Conservation (phyloP, 2,797 vertebrate species). For the Chelmon rostratus region DNA sequence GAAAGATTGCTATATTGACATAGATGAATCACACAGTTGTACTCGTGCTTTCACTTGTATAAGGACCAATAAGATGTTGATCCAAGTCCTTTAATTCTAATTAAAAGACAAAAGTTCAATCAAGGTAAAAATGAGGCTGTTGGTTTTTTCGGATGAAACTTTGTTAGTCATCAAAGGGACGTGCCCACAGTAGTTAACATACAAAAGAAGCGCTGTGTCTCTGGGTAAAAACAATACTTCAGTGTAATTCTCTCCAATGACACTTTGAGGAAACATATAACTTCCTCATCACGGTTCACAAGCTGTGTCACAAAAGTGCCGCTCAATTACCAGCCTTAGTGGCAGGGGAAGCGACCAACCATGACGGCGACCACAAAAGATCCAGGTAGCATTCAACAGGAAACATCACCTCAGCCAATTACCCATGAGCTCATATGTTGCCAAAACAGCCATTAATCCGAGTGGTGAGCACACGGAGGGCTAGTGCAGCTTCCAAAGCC, state of each 20-base stretch:
- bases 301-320: constrained; percentile 68
- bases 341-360: constrained; percentile 58
- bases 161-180: background rate
- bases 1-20: too few relatives aligned
- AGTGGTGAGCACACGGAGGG: constrained; percentile 72
- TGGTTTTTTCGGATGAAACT: background rate
- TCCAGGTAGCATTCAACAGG: constrained; percentile 81
- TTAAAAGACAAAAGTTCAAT: background rate
- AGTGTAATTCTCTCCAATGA: constrained; percentile 59
- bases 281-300: constrained; percentile 61
- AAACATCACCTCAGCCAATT: constrained; percentile 83
- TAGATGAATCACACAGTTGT: too few relatives aligned
- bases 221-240: constrained; percentile 9
- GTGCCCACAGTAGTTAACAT: background rate
- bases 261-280: constrained; percentile 56
- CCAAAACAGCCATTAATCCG: constrained; percentile 87
- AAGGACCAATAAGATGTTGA: background rate
- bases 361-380: constrained; percentile 74
- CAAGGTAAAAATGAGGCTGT: background rate
- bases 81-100: background rate
- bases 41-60: too few relatives aligned
- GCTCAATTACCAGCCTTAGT: constrained; percentile 77
- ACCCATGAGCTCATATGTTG: constrained; percentile 85
- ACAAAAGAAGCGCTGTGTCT: background rate
- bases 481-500: constrained; percentile 45